Base-by-base conservation (phyloP, 2,888 invertebrate species). In the Artemia sp. region DNA sequence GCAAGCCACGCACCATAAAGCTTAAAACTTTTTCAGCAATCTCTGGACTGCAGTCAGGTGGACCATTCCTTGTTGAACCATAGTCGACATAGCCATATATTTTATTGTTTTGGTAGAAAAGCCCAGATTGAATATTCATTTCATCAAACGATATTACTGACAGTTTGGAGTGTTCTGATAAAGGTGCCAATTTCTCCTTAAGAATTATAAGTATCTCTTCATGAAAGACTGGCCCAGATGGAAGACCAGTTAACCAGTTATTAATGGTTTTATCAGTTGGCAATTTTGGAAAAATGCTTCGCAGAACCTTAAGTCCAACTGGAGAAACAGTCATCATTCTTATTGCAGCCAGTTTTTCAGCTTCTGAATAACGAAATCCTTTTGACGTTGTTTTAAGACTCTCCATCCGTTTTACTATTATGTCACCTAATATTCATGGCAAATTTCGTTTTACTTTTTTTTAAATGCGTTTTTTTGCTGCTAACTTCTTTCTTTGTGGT, bases 41-140 rank as follows among this genome's bases (percentile, higher is more conserved):
- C 53, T 53, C 11, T 11, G 11, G 11, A 53, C n/a, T 53, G 11
- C 53, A n/a, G n/a, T 53, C 53, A 53, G 11, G 11, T 11, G 53
- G 11, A n/a, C 53, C 53, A 11, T 53, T n/a, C n/a, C 53, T 53
- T 11, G 53, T 53, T n/a, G n/a, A 11, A n/a, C 53, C 53, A 53
- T 53, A 53, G n/a, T 53, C 53, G n/a, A n/a, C 53, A 53, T 53
- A 53, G n/a, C 53, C 53, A 53, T 53, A n/a, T 11, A 53, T 53
- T n/a, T 53, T 53, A n/a, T n/a, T n/a, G n/a, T n/a, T n/a, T n/a
- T n/a, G 4, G 4, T 4, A 24, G 2, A 4, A 4, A 24, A 24
- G 24, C 24, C 24, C 2, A 24, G 24, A 24, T 24, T 24, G 24
- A 24, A 24, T 24, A 24, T 24, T 24, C 24, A 24, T 24, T 24